Conservation (phyloP, 2,113 vertebrate genomes). For the Apodemus speciosus region DNA sequence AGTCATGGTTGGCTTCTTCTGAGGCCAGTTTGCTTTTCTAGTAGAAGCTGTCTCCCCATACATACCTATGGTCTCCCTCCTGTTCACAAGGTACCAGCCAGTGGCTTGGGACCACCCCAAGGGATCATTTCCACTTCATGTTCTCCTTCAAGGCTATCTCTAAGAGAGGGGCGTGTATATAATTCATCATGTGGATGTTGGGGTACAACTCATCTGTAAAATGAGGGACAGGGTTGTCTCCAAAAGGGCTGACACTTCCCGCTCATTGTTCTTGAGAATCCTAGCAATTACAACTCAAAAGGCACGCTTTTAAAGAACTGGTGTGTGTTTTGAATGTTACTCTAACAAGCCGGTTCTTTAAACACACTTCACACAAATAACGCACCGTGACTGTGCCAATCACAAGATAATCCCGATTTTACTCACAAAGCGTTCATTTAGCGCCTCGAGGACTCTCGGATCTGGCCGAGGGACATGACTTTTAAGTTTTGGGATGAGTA, state of each 20-base stretch:
- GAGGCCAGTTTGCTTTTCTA: not conserved
- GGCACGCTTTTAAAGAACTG: not conserved
- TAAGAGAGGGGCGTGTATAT: not conserved
- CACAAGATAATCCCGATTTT: not conserved
- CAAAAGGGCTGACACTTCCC: not conserved
- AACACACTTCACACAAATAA: not conserved
- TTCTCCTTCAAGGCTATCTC: not conserved
- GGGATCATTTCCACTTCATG: not conserved
- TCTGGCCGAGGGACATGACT: not conserved
- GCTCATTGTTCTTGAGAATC: not conserved
- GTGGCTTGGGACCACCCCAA: not conserved
- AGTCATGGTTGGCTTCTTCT: not conserved
- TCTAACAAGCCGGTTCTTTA: conserved; percentile 22
- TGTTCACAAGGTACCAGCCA: not conserved
- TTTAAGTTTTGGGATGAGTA: not conserved
- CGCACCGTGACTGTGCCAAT: not conserved
- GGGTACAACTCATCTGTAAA: not conserved
- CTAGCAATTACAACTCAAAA: not conserved
- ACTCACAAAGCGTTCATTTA: not conserved
- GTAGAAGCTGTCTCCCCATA: not conserved
- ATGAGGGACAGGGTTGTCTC: not conserved
- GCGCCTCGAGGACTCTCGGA: not conserved
- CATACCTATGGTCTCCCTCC: not conserved
- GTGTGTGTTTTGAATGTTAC: not conserved
- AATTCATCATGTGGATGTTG: not conserved